Percentiles rank a stretch among this genome's conserved stretches.
These are phyloP conservation scores for Ophiodon elongatus DNA, from an alignment of 2,113 vertebrate species.

Conservation along the genomic window DNA sequence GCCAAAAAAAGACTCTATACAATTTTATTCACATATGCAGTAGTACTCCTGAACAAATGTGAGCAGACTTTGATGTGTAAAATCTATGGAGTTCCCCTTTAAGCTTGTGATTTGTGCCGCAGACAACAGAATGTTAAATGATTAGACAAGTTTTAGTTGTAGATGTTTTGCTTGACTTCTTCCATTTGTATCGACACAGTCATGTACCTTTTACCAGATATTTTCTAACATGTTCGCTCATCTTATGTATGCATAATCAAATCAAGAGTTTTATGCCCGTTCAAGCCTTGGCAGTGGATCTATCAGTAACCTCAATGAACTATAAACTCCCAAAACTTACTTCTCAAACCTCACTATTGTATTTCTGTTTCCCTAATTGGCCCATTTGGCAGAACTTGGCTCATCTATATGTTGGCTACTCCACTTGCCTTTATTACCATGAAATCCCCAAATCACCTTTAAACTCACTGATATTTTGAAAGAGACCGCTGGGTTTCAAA, in stretches of 20 bases:
- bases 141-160: not conserved
- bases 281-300: not conserved
- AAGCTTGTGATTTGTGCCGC: not conserved
- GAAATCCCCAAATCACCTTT: not conserved
- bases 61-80: not conserved
- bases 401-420: not conserved
- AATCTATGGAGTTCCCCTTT: not conserved
- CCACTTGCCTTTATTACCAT: not conserved
- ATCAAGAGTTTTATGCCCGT: not conserved
- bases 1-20: not conserved
- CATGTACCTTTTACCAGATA: not conserved
- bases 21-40: not conserved
- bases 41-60: not conserved
- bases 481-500: not conserved
- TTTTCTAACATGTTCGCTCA: not conserved
- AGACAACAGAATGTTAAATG: not conserved
- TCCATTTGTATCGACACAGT: not conserved
- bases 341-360: not conserved
- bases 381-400: not conserved
- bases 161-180: not conserved
- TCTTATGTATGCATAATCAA: not conserved
- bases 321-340: not conserved
- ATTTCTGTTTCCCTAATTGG: not conserved
- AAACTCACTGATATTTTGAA: not conserved
- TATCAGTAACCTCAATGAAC: not conserved